These are phyloP conservation scores for Lingula anatina DNA, from an alignment of 2,888 invertebrate genomes.

Conservation along the genomic window DNA sequence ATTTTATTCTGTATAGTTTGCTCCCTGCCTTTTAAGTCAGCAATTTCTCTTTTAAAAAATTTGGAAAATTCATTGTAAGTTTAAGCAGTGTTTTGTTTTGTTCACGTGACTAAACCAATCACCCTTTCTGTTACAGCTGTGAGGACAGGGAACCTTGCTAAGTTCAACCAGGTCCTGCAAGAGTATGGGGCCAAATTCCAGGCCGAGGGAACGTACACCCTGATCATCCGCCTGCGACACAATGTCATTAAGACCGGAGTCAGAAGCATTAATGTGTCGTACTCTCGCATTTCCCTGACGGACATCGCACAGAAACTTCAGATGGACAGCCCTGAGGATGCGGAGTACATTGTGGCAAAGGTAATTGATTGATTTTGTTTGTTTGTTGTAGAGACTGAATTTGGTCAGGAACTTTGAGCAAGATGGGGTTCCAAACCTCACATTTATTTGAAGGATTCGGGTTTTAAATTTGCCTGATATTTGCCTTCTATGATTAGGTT, in stretches of 20 bases:
- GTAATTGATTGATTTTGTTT: conserved; percentile 26
- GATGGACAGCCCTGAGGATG: conserved; percentile 93
- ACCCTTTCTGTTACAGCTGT: too few species aligned
- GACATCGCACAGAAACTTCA: conserved; percentile 93
- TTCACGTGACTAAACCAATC: too few species aligned
- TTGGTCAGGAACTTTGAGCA: too few species aligned
- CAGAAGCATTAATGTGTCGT: conserved; percentile 90
- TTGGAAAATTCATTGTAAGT: too few species aligned
- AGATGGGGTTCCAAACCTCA: too few species aligned
- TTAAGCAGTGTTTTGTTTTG: too few species aligned
- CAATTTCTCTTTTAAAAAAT: too few species aligned
- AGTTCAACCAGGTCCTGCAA: conserved; percentile 88
- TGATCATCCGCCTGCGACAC: conserved; percentile 91
- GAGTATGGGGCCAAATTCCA: conserved; percentile 89
- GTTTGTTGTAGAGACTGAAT: neutral
- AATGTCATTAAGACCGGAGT: conserved; percentile 99
- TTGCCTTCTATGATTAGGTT: too few species aligned
- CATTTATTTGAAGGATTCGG: too few species aligned
- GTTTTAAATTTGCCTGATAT: too few species aligned
- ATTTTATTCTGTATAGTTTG: too few species aligned
- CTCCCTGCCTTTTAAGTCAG: too few species aligned
- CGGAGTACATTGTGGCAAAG: conserved; percentile 98
- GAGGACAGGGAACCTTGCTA: conserved; percentile 85
- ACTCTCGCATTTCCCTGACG: conserved; percentile 89
- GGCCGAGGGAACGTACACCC: conserved; percentile 88